Percentiles rank a stretch among this genome's conserved stretches.
These are phyloP conservation scores for Lithosia quadra DNA, from an alignment of 2,888 invertebrate genomes.

Conservation along the genomic window DNA sequence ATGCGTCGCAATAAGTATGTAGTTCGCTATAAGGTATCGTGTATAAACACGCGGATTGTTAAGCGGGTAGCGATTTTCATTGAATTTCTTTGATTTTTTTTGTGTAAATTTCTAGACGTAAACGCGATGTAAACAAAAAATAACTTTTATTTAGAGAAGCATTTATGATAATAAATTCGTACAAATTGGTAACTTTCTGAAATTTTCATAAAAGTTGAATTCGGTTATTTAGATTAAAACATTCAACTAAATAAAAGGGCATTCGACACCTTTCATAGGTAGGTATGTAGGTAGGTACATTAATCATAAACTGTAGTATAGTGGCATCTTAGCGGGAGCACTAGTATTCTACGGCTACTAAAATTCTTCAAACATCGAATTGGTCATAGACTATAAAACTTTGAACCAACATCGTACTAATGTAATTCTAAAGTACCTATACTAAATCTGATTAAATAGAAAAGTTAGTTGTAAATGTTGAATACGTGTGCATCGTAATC, in stretches of 20 bases:
- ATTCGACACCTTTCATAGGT: background rate
- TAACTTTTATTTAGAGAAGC: background rate
- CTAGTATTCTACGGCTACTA: too few relatives aligned
- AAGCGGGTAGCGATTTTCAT: background rate
- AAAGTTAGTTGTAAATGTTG: background rate
- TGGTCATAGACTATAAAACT: too few relatives aligned
- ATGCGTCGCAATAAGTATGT: conserved; percentile 45
- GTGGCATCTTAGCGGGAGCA: too few relatives aligned
- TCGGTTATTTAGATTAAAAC: too few relatives aligned
- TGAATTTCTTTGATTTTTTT: background rate
- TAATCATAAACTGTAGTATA: background rate
- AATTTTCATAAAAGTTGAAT: background rate
- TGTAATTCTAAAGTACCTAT: too few relatives aligned
- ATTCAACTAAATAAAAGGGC: too few relatives aligned
- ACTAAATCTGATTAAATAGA: too few relatives aligned
- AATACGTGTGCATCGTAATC: background rate
- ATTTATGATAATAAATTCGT: background rate
- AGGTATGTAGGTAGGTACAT: background rate
- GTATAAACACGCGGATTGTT: background rate
- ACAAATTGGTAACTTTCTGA: background rate
- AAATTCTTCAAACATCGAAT: too few relatives aligned
- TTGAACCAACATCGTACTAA: too few relatives aligned
- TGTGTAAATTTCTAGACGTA: background rate
- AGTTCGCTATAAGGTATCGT: conserved; percentile 13
- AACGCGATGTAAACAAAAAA: too few relatives aligned